Evolutionary conservation across 1,140 invertebrate genomes (phyloP), one percentile per base, ranked within the genome.

Genomic region (Cryptotermes secundus): DNA sequence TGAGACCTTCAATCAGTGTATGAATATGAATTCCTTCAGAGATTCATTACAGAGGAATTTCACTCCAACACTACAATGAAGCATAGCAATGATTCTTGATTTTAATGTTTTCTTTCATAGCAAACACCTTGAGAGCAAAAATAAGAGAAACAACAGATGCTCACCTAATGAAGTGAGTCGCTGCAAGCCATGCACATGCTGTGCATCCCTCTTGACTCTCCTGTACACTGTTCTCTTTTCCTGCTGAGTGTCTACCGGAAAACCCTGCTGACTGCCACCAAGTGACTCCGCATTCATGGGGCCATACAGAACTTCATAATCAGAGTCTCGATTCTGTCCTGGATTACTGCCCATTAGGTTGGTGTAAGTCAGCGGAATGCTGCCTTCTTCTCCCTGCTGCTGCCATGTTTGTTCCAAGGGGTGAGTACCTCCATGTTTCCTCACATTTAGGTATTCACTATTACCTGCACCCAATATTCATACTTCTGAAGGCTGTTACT

Each of bases 391-490:
- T 31, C 26, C 59, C n/a, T 72, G 59, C n/a, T 72, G 59, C 16
- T 72, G 26, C 59, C 59, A 72, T 10, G 59, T n/a, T n/a, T 26
- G n/a, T n/a, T 72, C 59, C 59, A 72, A 1, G 7, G 59, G 59
- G 9, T 31, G 59, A 7, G n/a, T 72, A 26, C 38, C 31, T 1
- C 83, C 83, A n/a, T 83, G 83, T 34, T 83, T 83, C n/a, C 34
- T 42, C 31, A 83, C 36, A 79, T 72, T 53, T 16, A 34, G 83
- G 34, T 83, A 83, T 34, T 83, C n/a, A 24, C 38, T 34, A 42
- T 82, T 82, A 31, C 36, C 38, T 34, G 24, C n/a, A 31, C 19
- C 16, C 14, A 49, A 22, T 19, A 49, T 19, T 49, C 2, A 49
- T 19, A 42, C 16, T 49, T 49, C 45, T 19, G 19, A 49, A 49